A percentile compares a stretch with the other conserved stretches of the same genome.
These are phyloP conservation scores for Halcyon leucocephala DNA, from an alignment of 2,797 vertebrate species.

Conservation along the genomic window DNA sequence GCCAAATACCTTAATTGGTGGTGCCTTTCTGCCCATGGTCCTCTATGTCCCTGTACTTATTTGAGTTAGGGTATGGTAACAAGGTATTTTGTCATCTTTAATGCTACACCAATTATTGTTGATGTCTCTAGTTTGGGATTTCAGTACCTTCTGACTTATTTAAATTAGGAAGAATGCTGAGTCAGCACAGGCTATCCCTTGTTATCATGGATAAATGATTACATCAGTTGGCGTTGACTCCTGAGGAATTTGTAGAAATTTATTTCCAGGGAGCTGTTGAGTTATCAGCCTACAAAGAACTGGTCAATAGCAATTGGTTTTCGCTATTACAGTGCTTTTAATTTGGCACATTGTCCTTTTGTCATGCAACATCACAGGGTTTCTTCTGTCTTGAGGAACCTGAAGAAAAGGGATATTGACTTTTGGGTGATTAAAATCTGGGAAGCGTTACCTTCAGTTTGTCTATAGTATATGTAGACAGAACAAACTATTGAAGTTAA, in stretches of 20 bases:
- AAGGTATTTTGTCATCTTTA: neutral
- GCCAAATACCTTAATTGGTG: neutral
- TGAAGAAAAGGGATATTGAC: neutral
- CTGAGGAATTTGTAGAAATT: slow-evolving; percentile 17
- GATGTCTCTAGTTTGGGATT: neutral
- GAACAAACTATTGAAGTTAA: neutral
- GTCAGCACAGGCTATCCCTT: neutral
- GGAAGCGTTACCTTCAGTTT: neutral
- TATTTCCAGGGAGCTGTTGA: slow-evolving; percentile 6
- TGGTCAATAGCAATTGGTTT: neutral
- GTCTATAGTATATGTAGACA: neutral
- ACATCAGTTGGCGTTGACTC: neutral
- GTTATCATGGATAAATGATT: neutral
- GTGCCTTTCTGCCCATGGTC: neutral
- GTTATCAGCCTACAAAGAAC: neutral
- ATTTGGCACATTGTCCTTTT: neutral
- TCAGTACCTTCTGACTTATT: neutral
- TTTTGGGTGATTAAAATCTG: neutral
- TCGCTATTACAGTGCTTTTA: slow-evolving; percentile 24
- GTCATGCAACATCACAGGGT: neutral
- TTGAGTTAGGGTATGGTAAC: neutral
- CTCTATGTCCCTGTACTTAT: fast-evolving
- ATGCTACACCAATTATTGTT: neutral
- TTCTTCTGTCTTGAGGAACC: neutral
- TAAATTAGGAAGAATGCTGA: neutral